A percentile compares a stretch with the other conserved stretches of the same genome.
These are phyloP conservation scores for Echeneis naucrates DNA, from an alignment of 2,797 vertebrate genomes.

Conservation along the genomic window DNA sequence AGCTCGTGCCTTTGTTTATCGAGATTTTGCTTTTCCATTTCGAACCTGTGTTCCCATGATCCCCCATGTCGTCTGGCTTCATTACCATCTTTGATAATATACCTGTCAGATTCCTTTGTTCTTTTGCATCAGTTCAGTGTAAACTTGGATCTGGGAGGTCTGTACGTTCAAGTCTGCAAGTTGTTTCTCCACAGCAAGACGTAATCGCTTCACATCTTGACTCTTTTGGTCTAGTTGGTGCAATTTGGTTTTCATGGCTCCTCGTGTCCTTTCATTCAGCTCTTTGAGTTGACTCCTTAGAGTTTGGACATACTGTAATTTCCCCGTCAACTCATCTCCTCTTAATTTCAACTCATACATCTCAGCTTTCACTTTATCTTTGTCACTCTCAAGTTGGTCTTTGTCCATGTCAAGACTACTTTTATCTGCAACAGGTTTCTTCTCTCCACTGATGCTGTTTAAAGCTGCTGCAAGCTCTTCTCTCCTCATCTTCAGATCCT, in stretches of 20 bases:
- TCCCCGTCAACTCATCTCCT: conserved; percentile 1
- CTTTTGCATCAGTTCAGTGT: neutral
- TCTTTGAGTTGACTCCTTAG: neutral
- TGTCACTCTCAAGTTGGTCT: neutral
- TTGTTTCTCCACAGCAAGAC: neutral
- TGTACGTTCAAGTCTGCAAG: neutral
- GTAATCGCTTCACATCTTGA: neutral
- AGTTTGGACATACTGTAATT: neutral
- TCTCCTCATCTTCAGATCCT: neutral
- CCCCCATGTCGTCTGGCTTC: conserved; percentile 22
- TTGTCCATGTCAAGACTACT: neutral
- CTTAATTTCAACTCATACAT: neutral
- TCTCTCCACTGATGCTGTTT: neutral
- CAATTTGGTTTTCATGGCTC: conserved; percentile 6
- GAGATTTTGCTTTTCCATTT: neutral
- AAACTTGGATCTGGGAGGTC: neutral
- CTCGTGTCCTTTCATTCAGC: neutral
- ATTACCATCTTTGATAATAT: conserved; percentile 24
- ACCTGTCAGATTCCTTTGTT: neutral
- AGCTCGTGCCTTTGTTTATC: neutral
- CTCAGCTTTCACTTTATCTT: neutral
- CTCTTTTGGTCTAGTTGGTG: neutral
- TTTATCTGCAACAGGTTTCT: neutral
- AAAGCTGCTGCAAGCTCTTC: conserved; percentile 3
- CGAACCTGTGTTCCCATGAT: neutral